Evolutionary conservation across 2,797 vertebrate genomes (phyloP).

Genomic region (Syndactyla subalaris): DNA sequence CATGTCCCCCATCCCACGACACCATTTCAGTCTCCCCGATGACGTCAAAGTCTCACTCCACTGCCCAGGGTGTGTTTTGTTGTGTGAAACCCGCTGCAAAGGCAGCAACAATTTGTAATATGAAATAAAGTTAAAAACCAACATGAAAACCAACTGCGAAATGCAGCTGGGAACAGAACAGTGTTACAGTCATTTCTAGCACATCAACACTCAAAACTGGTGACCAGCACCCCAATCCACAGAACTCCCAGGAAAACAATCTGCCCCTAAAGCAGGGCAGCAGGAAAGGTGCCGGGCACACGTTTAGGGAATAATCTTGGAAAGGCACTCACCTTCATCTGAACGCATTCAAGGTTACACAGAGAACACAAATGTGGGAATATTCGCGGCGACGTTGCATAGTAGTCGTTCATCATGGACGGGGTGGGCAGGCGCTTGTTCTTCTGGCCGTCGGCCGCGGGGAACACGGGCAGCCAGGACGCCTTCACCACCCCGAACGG

Average conservation of each 20-base stretch:
- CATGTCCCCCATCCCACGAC: neutral
- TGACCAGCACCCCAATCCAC: neutral
- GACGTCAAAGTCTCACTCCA: accelerated
- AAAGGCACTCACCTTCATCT: constrained; percentile 93
- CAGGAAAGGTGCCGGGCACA: constrained; percentile 41
- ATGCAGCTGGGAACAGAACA: neutral
- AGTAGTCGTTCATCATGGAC: constrained; percentile 94
- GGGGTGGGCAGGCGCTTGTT: constrained; percentile 82
- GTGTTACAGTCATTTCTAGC: neutral
- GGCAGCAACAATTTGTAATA: accelerated
- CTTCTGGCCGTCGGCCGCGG: constrained; percentile 63
- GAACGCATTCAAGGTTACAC: constrained; percentile 91
- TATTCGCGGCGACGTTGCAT: constrained; percentile 87
- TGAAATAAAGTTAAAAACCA: neutral
- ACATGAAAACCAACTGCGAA: accelerated
- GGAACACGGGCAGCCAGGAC: constrained; percentile 74
- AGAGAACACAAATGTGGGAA: constrained; percentile 98
- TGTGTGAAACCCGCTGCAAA: neutral
- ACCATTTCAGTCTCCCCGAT: accelerated
- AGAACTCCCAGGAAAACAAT: neutral
- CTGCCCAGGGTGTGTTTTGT: neutral
- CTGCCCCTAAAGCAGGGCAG: neutral
- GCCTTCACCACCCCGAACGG: constrained; percentile 79
- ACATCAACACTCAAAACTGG: neutral
- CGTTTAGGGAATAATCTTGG: constrained; percentile 65